Base-by-base conservation (phyloP, 1,140 invertebrate genomes). In the Scaptodrosophila lebanonensis region DNA sequence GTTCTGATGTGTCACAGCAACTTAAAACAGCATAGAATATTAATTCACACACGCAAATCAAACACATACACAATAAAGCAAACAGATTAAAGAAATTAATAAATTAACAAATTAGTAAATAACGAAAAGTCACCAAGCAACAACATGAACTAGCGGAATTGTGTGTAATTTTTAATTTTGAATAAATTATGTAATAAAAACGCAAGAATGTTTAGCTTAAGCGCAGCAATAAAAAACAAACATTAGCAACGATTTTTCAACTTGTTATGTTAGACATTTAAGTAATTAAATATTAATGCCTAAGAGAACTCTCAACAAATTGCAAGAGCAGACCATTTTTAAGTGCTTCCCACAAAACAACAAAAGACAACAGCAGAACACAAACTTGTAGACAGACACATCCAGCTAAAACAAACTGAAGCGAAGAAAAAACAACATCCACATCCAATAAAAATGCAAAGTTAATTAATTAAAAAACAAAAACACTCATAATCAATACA, bases 391-490 rank as follows among this genome's bases (percentile, higher is more conserved):
- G 57, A 27, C 49, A 60, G 13, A n/a, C n/a, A n/a, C n/a, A n/a
- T n/a, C n/a, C n/a, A n/a, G n/a, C n/a, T n/a, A n/a, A n/a, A n/a
- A n/a, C n/a, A n/a, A n/a, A 35, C 12, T 27, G 44, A 15, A 20
- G 22, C 43, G 18, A 30, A 66, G 32, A 13, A 40, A 50, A 49
- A 39, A 18, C 25, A 33, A 66, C 56, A n/a, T 25, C 7, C n/a
- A 35, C 32, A 30, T 60, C 53, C 64, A 79, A 76, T 76, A 77
- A 77, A 72, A 77, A 68, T 68, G 68, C 73, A 77, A 77, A 79
- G 72, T 77, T 77, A 77, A 79, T 77, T 61, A 77, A 79, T 51
- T 29, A 64, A 71, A 35, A 39, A 39, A 39, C 16, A 17, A 33
- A 49, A 22, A 25, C 7, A 35, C 43, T 30, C 2, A 20, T 2